Evolutionary conservation across 2,797 vertebrate genomes (phyloP), one percentile per base, ranked within the genome.

Genomic region (Liparis tanakae): DNA sequence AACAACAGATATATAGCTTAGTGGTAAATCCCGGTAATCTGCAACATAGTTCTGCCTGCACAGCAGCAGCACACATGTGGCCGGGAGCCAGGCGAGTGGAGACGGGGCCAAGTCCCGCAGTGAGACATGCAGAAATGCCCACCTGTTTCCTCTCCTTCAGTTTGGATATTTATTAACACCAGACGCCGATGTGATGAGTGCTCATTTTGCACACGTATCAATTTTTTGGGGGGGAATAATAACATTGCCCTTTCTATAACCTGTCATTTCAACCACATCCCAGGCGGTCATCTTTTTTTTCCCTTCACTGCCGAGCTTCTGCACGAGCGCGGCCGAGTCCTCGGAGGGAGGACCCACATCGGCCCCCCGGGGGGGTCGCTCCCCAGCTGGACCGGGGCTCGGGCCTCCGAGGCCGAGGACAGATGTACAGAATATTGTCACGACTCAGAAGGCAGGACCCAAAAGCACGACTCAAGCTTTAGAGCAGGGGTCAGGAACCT

Each of bases 111-210:
- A 70, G 78, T 83, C 53, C 74, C 7, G 57, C 76, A 79, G 75
- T 60, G 74, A 78, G 76, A 78, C 73, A 67, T 76, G 43, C n/a
- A 46, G 71, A 87, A 88, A 89, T 87, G 71, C 65, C 83, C 90
- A 92, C 88, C 90, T 92, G 91, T 90, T 91, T 89, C 72, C 78
- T 77, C 44, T 72, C 71, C 76, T 60, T 82, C 80, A 80, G 10
- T 83, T 83, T 87, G 85, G 76, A 63, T 67, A 71, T 88, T 79
- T 69, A 89, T 87, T 78, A 77, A 81, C 84, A 59, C 55, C 58
- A 79, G 74, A 79, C 33, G 33, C 70, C 44, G 34, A 57, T 57
- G 84, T 54, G 83, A 88, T 83, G 82, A 85, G 66, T 75, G 70
- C 61, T 79, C 51, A 65, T 82, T 90, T 88, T 89, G 78, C 78